These are phyloP conservation scores for Sphenodon punctatus DNA, from an alignment of 2,797 vertebrate species.

Conservation along the genomic window DNA sequence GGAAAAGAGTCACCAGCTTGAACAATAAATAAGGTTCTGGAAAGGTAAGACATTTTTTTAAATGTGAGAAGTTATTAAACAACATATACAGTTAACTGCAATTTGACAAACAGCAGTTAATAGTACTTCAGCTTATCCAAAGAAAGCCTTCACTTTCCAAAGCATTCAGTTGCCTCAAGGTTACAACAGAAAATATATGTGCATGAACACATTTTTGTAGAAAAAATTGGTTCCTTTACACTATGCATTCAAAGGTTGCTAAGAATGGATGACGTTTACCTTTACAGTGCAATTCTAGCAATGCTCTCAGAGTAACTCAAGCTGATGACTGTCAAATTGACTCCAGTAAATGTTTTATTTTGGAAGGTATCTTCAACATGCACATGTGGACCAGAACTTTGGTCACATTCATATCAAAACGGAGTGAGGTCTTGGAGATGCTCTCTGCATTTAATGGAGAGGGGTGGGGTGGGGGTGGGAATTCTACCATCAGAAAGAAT, in stretches of 20 bases:
- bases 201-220: neutral
- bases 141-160: neutral
- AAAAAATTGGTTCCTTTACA: neutral
- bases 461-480: too few relatives aligned
- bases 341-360: neutral
- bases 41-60: neutral
- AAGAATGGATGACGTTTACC: neutral
- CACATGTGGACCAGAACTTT: neutral
- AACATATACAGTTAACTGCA: neutral
- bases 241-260: neutral
- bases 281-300: neutral
- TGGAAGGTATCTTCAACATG: neutral
- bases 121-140: neutral
- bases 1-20: neutral
- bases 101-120: neutral
- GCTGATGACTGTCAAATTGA: neutral
- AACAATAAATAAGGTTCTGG: neutral
- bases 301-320: neutral
- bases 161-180: neutral
- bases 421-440: too few relatives aligned
- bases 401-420: too few relatives aligned
- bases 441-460: too few relatives aligned
- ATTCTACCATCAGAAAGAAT: too few relatives aligned
- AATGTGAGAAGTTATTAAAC: neutral
- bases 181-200: neutral